Percentiles rank a stretch among this genome's conserved stretches.
These are phyloP conservation scores for Melanostoma scalare DNA, from an alignment of 2,888 invertebrate genomes.

Conservation along the genomic window DNA sequence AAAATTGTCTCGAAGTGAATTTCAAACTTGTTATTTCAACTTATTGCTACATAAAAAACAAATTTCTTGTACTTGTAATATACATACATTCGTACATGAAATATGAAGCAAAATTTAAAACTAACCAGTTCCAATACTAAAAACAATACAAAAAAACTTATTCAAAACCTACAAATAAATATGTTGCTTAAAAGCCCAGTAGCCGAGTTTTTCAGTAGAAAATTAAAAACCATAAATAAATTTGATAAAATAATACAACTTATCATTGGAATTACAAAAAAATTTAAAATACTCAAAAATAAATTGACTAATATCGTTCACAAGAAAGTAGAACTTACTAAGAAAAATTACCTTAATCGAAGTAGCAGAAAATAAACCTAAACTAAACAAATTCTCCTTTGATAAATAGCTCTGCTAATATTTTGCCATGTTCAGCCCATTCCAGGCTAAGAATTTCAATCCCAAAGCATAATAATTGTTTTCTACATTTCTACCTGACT, in stretches of 20 bases:
- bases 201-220: conserved; percentile 54
- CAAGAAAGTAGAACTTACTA: conserved; percentile 27
- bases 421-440: conserved; percentile 22
- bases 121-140: conserved; percentile 7
- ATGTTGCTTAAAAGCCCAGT: conserved; percentile 61
- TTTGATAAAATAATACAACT: neutral
- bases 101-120: neutral
- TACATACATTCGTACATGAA: too few species aligned
- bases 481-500: conserved; percentile 56
- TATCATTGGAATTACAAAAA: conserved; percentile 21
- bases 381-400: conserved; percentile 19
- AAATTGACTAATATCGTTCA: conserved; percentile 28
- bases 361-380: conserved; percentile 33
- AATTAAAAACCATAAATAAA: conserved; percentile 34
- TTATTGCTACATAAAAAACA: conserved; percentile 19
- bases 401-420: neutral
- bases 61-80: neutral
- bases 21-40: neutral
- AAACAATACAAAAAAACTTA: conserved; percentile 11
- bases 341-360: conserved; percentile 18
- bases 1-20: too few species aligned
- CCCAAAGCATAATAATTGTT: conserved; percentile 11
- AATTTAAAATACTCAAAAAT: conserved; percentile 15
- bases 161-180: conserved; percentile 36
- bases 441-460: conserved; percentile 35